Base-by-base conservation (phyloP, 2,797 vertebrate genomes). In the Tenualosa thibaudeaui region DNA sequence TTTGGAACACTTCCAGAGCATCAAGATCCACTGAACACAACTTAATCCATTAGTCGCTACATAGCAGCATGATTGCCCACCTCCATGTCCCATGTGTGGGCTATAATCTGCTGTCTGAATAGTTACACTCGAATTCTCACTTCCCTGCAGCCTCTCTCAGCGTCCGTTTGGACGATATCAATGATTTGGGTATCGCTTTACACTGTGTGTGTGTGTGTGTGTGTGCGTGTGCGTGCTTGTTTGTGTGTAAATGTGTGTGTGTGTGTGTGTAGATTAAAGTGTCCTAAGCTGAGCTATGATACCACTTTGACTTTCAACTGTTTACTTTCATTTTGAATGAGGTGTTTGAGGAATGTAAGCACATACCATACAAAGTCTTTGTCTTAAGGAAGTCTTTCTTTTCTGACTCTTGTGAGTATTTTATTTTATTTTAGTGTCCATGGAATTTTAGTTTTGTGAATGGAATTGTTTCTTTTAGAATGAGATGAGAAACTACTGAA, bases 1-100 rank as follows among this genome's bases (percentile, higher is more conserved):
- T n/a, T 95, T 99, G 90, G 95, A 98, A 85, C 93, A 97, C 83
- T 92, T 98, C 92, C 95, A 98, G 89, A 94, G 97, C 90, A 93
- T 98, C 91, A 96, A 94, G 82, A 93, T 97, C 90, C 94, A 93
- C 86, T 95, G 93, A 88, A 51, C 50, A 51, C 50, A 51, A 51
- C 50, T 51, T 2, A 51, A 51, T 12, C 10, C 7, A 51, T 5
- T 49, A 51, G 50, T 51, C 7, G 50, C 50, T 12, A 9, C 10
- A 75, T 4, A 37, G 10, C 10, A 31, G 7, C 12, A 17, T 31
- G 37, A 13, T 0, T 5, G 4, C 31, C 9, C 62, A 31, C 62
- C 17, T 5, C 65, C 31, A 0, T 40, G 65, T 12, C 65, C 62
- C 12, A 13, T 9, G 31, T 37, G 26, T 68, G 65, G 26, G 65